A percentile compares a stretch with the other conserved stretches of the same genome.
Evolutionary conservation across 2,113 vertebrate genomes (phyloP).

Genomic region (Micronycteris hirsuta): DNA sequence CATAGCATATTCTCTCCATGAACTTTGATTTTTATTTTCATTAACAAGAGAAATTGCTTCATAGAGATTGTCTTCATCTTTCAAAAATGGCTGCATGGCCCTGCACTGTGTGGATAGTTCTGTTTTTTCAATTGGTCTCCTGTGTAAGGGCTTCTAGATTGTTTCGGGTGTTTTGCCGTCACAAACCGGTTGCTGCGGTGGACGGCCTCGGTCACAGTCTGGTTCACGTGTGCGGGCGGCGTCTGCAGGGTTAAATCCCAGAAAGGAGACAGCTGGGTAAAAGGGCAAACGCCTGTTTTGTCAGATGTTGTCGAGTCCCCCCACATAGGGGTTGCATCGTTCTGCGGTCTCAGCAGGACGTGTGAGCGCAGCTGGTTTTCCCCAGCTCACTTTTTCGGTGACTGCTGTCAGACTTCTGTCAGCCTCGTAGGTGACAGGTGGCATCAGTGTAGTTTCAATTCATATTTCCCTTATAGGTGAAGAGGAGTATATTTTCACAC

Average conservation of each 20-base stretch:
- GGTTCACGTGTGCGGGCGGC: no score
- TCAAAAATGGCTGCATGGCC: no score
- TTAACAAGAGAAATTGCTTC: neutral
- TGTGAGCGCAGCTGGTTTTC: rapidly evolving
- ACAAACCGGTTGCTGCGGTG: neutral
- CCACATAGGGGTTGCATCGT: rapidly evolving
- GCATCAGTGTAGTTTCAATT: neutral
- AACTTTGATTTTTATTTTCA: neutral
- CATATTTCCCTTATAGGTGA: neutral
- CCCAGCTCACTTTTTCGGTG: neutral
- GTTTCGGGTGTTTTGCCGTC: neutral
- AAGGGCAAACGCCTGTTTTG: neutral
- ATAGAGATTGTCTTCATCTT: neutral
- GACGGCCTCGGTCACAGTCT: neutral
- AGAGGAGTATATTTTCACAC: neutral
- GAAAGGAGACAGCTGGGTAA: neutral
- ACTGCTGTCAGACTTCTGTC: neutral
- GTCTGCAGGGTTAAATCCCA: neutral
- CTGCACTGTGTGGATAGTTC: rapidly evolving
- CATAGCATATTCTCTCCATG: no score
- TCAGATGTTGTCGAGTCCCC: neutral
- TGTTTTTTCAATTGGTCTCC: neutral
- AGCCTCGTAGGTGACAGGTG: neutral
- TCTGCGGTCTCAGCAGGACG: rapidly evolving
- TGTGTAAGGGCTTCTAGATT: neutral